Conservation (phyloP, 2,113 vertebrate genomes). For the Limanda limanda region DNA sequence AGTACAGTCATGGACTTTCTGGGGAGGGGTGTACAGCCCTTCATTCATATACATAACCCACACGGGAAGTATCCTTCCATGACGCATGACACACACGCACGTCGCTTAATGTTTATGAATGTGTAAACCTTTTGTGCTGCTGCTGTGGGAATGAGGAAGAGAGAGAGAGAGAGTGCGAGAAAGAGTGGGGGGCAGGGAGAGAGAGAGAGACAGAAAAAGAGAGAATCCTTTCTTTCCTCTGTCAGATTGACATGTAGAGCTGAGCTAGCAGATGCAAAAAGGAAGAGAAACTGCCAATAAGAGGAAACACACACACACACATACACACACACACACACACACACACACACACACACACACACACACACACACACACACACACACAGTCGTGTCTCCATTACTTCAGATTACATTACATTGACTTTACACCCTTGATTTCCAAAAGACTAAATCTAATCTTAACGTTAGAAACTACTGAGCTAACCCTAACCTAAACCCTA, state of each 20-base stretch:
- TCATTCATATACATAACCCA: slow-evolving; percentile 74
- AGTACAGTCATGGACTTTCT: slow-evolving; percentile 67
- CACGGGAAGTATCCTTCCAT: slow-evolving; percentile 63
- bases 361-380: slow-evolving; percentile 3
- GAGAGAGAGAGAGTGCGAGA: neutral
- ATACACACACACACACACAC: no score
- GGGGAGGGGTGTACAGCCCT: slow-evolving; percentile 66
- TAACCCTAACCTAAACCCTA: no score
- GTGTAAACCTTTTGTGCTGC: slow-evolving; percentile 59
- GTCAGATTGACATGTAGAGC: slow-evolving; percentile 30
- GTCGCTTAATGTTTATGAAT: slow-evolving; percentile 70
- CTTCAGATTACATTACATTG: no score
- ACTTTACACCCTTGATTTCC: no score
- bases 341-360: no score
- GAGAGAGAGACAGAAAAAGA: neutral
- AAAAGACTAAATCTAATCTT: no score
- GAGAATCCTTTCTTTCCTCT: slow-evolving; percentile 2
- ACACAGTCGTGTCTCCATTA: no score
- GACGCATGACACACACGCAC: slow-evolving; percentile 60
- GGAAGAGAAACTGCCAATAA: slow-evolving; percentile 12
- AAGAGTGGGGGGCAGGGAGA: neutral
- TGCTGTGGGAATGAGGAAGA: slow-evolving; percentile 18
- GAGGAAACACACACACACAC: neutral
- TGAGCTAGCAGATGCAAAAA: slow-evolving; percentile 35
- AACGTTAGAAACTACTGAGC: no score